Evolutionary conservation across 2,113 vertebrate genomes (phyloP), one percentile per base, ranked within the genome.

Genomic region (Brachypteracias leptosomus): DNA sequence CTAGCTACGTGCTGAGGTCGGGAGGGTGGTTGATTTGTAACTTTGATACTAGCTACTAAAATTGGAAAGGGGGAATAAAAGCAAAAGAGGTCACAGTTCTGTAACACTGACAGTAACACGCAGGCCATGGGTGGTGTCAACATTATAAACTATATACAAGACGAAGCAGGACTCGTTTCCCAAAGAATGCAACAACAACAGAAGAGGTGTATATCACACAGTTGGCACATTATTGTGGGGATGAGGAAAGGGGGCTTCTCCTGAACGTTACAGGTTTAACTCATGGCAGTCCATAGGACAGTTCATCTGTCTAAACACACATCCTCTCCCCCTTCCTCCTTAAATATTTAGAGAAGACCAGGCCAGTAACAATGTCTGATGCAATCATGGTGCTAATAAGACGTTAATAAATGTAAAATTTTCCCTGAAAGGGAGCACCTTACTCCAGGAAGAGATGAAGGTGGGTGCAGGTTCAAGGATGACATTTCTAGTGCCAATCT

Each of bases 61-160:
- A 82, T 19, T 31, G 91, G 72, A 88, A 90, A 90, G 95, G 16
- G 77, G 61, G 66, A 82, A 80, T 75, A 72, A 94, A 96, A 96
- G 77, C 83, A 89, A 91, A 96, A 96, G 97, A 95, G 84, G 65
- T 94, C 82, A 98, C 78, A 92, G 91, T 97, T 97, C 97, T 96
- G 93, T 97, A 96, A 97, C 95, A 97, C 97, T 98, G 98, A 98
- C 98, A 98, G 95, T 88, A 97, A 94, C 94, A 98, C 93, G 86
- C 95, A 61, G 85, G 91, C 85, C 94, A 97, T 93, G 95, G 96
- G 84, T 76, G 92, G 94, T 96, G 93, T 88, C 95, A 95, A 97
- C 93, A 95, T 93, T 90, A 94, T 95, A 92, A 96, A 96, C 94
- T 98, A 99, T 99, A 96, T 98, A 98, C 98, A 99, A 71, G 74